phyloP scores from a whole-genome alignment of 1,140 invertebrate species.

The Leptonema lineaticorne region DNA sequence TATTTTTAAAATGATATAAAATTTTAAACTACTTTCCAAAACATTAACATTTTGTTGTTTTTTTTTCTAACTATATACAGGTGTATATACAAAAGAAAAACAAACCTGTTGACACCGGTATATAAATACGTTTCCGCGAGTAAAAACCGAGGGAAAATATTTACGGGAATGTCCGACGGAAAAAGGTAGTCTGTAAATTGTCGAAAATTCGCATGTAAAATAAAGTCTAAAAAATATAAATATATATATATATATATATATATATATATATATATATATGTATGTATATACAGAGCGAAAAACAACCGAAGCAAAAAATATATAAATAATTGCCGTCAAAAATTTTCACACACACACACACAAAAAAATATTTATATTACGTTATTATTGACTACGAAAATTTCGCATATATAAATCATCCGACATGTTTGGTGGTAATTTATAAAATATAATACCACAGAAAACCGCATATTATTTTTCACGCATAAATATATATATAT shows the following conservation, averaged over 20 bases:
- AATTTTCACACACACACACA: slow-evolving; percentile 5
- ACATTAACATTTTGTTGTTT: too few relatives aligned
- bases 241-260: too few relatives aligned
- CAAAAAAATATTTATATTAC: too few relatives aligned
- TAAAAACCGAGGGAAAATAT: not conserved
- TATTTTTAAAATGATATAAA: too few relatives aligned
- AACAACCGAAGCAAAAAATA: not conserved
- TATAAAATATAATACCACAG: too few relatives aligned
- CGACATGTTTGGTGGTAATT: too few relatives aligned
- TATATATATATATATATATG: too few relatives aligned
- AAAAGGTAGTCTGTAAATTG: not conserved
- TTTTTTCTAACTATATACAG: too few relatives aligned
- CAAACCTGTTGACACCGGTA: not conserved
- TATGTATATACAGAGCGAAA: not conserved
- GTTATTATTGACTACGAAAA: slow-evolving; percentile 3
- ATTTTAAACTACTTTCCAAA: too few relatives aligned
- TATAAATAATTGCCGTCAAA: slow-evolving; percentile 3
- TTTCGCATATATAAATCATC: not conserved
- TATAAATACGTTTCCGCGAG: not conserved
- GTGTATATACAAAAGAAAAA: not conserved
- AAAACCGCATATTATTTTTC: too few relatives aligned
- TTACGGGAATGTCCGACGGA: not conserved
- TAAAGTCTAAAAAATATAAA: too few relatives aligned
- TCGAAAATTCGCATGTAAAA: not conserved
- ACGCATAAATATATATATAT: too few relatives aligned